phyloP scores from a whole-genome alignment of 2,797 vertebrate genomes.

The Malacoraja senta region DNA sequence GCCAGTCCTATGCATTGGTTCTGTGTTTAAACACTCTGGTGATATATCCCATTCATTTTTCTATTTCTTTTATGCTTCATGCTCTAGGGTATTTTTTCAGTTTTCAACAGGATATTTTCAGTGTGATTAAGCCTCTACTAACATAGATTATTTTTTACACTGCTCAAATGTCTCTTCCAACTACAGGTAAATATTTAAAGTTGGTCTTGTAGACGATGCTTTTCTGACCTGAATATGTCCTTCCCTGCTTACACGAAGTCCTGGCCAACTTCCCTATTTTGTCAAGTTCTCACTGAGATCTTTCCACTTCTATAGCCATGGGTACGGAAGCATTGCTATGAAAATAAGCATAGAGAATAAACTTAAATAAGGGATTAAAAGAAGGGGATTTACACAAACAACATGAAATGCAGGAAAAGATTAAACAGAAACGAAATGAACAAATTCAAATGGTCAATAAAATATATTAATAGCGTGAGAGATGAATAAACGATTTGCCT shows the following conservation, averaged over 20 bases:
- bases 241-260: not conserved
- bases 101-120: not conserved
- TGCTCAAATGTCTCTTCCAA: not conserved
- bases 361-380: not conserved
- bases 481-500: not conserved
- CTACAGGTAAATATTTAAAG: not conserved
- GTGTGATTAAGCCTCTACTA: not conserved
- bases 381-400: not conserved
- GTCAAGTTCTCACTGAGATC: not conserved
- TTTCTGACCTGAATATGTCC: slow-evolving; percentile 5
- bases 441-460: not conserved
- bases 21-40: not conserved
- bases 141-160: not conserved
- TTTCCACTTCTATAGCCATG: not conserved
- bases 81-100: not conserved
- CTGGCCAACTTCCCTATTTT: not conserved
- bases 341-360: not conserved
- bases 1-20: not conserved
- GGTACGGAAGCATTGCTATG: not conserved
- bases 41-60: not conserved
- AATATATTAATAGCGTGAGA: not conserved
- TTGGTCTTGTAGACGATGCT: not conserved
- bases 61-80: not conserved
- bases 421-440: slow-evolving; percentile 3
- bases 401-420: not conserved